Base-by-base conservation (phyloP, 2,113 vertebrate species). In the Pseudorasbora parva region DNA sequence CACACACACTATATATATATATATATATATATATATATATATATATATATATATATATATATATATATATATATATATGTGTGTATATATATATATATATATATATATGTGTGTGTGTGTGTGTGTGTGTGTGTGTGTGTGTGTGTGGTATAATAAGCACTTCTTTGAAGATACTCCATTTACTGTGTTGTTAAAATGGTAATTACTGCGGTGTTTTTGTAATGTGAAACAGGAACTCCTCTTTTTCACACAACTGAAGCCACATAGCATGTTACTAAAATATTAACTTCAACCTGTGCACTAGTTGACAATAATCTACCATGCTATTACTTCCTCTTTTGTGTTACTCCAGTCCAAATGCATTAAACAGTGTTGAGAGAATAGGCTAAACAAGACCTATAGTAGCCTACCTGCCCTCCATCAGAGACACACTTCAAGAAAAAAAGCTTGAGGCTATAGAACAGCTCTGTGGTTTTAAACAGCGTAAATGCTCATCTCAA, bases 381-480 rank as follows among this genome's bases (percentile, higher is more conserved):
- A 21, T 45, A 41, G n/a, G 5, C 21, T 45, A 10, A 66, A 66
- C 37, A 68, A 68, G 17, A 37, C 30, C 17, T 2, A 37, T 11
- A 12, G 33, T 37, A 37, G 6, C 37, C 2, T 68, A 37, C 5
- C 43, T 27, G 45, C 14, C 45, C 17, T 75, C 4, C 51, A 76
- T n/a, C 8, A 21, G 1, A 51, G 11, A 64, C 6, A 64, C 15
- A 41, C 30, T 19, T 30, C 17, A 66, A 49, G 37, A 69, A 69
- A 43, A 43, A 2, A 43, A 25, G 43, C 5, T 11, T 45, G 41
- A 25, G 11, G 68, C 49, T 75, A 19, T n/a, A 37, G n/a, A 30
- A 76, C 49, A 76, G 12, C 17, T 14, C 2, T 77, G 74, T 77
- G 74, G 74, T 23, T 59, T 77, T 15, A 57, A 59, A 77, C 51